Conservation (phyloP, 2,113 vertebrate species). For the Macaca mulatta region DNA sequence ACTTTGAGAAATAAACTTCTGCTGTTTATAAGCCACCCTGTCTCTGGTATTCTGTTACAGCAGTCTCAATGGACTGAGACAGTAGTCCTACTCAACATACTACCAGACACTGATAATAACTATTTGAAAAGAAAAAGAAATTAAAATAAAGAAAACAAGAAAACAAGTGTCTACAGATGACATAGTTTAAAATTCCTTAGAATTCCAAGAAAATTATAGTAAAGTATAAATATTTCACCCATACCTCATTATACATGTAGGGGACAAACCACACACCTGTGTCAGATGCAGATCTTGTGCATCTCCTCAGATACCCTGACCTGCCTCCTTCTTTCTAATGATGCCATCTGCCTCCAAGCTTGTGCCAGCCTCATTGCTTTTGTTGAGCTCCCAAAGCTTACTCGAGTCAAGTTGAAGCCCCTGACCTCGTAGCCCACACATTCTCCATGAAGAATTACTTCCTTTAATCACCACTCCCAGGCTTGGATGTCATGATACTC, state of each 20-base stretch:
- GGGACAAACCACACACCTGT: background rate
- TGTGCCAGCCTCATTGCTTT: background rate
- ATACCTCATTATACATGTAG: background rate
- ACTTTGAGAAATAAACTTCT: background rate
- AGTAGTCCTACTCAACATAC: background rate
- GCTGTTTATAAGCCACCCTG: background rate
- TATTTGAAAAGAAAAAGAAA: background rate
- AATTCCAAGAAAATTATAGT: background rate
- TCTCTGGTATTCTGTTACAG: background rate
- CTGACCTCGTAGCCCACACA: background rate
- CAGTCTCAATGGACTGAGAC: background rate
- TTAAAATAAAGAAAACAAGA: background rate
- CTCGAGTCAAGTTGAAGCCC: background rate
- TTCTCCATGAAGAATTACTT: background rate
- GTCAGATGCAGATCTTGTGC: background rate
- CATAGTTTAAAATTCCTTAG: background rate
- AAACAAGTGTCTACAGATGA: background rate
- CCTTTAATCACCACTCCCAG: background rate
- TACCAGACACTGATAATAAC: background rate
- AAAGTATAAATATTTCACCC: conserved; percentile 19
- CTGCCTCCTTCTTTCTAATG: background rate
- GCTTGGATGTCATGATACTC: background rate
- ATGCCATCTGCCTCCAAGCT: background rate
- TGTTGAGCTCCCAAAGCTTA: background rate
- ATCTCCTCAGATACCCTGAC: background rate